Evolutionary conservation across 2,888 invertebrate genomes (phyloP), one percentile per base, ranked within the genome.

Genomic region (Euzophera pinguis): DNA sequence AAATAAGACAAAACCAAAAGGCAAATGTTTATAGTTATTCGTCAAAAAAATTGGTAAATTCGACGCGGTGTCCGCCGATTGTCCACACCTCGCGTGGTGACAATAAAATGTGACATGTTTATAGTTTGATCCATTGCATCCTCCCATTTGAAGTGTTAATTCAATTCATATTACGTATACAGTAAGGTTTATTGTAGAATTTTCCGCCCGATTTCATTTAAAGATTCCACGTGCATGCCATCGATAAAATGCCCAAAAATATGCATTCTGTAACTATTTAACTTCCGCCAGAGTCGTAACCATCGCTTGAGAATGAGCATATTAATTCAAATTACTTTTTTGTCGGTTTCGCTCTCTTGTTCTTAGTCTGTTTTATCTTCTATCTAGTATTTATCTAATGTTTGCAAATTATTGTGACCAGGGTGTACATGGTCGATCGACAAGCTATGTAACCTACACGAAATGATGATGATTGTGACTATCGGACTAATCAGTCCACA

Each of bases 1-100:
- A n/a, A n/a, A n/a, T n/a, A n/a, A n/a, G n/a, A n/a, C n/a, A n/a
- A n/a, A n/a, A n/a, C n/a, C n/a, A n/a, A n/a, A n/a, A n/a, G n/a
- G n/a, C n/a, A n/a, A n/a, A n/a, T n/a, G n/a, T n/a, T n/a, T n/a
- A n/a, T n/a, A n/a, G n/a, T n/a, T n/a, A n/a, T n/a, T n/a, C n/a
- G n/a, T n/a, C 13, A 14, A 43, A 43, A 13, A 8, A 43, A 43
- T 42, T 27, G 27, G n/a, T 13, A 35, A 16, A 7, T 1, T 12
- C 27, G 51, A 42, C 27, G 54, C 43, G 34, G 50, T 53, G 51
- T 54, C 54, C 57, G 43, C 13, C 35, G 9, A 50, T 50, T 43
- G 42, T 50, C 17, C 22, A 13, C 27, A 14, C 37, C 38, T 38
- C 37, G 27, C 14, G 45, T 1, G 8, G 12, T 29, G 45, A 45